Base-by-base conservation (phyloP, 2,113 vertebrate genomes). In the Pangasianodon gigas region DNA sequence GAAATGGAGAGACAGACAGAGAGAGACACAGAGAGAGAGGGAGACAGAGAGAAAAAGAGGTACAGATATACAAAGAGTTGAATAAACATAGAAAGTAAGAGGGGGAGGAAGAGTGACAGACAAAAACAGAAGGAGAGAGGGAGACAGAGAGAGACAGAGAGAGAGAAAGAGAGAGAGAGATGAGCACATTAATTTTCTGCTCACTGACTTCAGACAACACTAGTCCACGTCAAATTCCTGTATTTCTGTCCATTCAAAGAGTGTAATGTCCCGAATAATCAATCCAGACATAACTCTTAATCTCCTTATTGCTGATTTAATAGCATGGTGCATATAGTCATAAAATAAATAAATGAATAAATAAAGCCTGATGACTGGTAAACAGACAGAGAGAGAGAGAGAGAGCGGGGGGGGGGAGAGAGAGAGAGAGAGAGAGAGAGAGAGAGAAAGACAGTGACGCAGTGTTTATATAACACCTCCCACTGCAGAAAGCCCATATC, bases 381-480 rank as follows among this genome's bases (percentile, higher is more conserved):
- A 87, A 89, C 75, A 67, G 11, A 84, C 44, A 62, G 77, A 84
- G 69, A 89, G 16, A 0, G 0, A 56, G 19, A 67, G 41, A 74
- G 87, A 86, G 60, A 82, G 48, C 56, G 87, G 60, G 87, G 19
- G 0, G 62, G n/a, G 67, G 37, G 32, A 24, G 18, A 8, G 71
- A 21, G 37, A 4, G 46, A 80, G 77, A 51, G 75, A 51, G 44
- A 79, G 37, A 44, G 77, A 54, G 48, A 54, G n/a, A 71, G 87
- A 84, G 48, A 90, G 29, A 65, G 77, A 80, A 46, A 85, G 37
- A 54, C 46, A 86, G 3, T 9, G 41, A 62, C n/a, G 71, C 87
- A 88, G 87, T 80, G 75, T 65, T 88, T 88, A 79, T 62, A 81
- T 88, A 88, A 88, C 52, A 18, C 37, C 75, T 81, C 46, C 75